phyloP scores from a whole-genome alignment of 2,888 invertebrate genomes.

The Idaea dimidiata region DNA sequence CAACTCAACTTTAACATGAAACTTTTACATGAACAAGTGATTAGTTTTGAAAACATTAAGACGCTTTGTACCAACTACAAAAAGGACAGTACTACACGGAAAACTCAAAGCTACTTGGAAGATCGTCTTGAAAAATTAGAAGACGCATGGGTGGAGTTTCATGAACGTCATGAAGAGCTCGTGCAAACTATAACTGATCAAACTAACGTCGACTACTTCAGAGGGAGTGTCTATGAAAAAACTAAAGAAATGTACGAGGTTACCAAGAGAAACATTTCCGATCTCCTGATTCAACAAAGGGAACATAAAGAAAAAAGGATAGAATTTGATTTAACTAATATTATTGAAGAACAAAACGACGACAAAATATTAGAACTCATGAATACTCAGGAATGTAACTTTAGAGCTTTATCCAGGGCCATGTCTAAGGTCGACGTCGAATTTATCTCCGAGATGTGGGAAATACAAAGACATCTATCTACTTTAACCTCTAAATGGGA shows the following conservation, averaged over 20 bases:
- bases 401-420: background rate
- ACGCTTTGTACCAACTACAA: background rate
- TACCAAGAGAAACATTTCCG: no score
- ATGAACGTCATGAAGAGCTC: constrained; percentile 4
- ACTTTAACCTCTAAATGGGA: background rate
- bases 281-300: no score
- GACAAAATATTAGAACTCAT: background rate
- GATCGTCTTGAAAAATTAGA: background rate
- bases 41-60: no score
- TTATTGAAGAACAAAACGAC: no score
- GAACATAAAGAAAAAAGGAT: no score
- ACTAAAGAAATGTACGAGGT: no score
- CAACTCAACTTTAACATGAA: no score
- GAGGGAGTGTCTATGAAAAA: no score
- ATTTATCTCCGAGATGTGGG: background rate
- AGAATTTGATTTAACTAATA: no score
- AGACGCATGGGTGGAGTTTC: background rate
- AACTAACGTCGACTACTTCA: no score
- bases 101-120: no score
- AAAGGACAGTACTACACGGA: constrained; percentile 1
- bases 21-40: no score
- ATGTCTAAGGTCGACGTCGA: constrained; percentile 7
- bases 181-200: background rate
- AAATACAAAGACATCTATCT: background rate
- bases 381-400: background rate